Evolutionary conservation across 2,797 vertebrate species (phyloP), one percentile per base, ranked within the genome.

Genomic region (Jordanella pulchra): DNA sequence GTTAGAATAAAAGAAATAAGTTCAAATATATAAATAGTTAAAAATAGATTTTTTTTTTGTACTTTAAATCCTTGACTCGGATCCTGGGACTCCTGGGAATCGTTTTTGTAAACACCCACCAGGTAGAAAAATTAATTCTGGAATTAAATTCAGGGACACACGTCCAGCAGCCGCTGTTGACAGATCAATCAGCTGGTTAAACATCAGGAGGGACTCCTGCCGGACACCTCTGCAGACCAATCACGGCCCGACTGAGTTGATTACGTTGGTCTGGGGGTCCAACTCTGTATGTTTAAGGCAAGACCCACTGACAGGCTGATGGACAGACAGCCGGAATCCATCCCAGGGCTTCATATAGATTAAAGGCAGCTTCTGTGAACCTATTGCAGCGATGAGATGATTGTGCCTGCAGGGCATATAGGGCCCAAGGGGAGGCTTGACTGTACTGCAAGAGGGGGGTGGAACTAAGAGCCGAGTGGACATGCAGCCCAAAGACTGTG

Each of bases 111-210:
- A 87, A 83, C 88, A 83, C 82, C 86, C 81, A 81, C 87, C 87
- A 83, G 67, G 75, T 79, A 80, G 84, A 92, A 93, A 93, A 93
- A 93, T 92, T 86, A 91, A 92, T 93, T 93, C 90, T 90, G 80
- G 92, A 93, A 93, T 93, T 92, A 92, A 92, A 93, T 93, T 93
- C 92, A 93, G 88, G 87, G 91, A 91, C 92, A 93, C 90, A 92
- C 89, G 80, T 90, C 90, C 83, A 85, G 85, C 64, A 65, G 88
- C 78, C 79, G 77, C 89, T 73, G 92, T 90, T 90, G 90, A 92
- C 92, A 91, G 92, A 93, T 93, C 93, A 94, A 93, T 93, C 92
- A 92, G 89, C 82, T 92, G 90, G 81, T 89, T 90, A 94, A 93
- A 94, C 91, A 93, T 81, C 84, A 82, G 79, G 84, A 74, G 79